Percentiles rank a stretch among this genome's conserved stretches.
phyloP scores from a whole-genome alignment of 1,140 invertebrate species.

The Heliconius himera region DNA sequence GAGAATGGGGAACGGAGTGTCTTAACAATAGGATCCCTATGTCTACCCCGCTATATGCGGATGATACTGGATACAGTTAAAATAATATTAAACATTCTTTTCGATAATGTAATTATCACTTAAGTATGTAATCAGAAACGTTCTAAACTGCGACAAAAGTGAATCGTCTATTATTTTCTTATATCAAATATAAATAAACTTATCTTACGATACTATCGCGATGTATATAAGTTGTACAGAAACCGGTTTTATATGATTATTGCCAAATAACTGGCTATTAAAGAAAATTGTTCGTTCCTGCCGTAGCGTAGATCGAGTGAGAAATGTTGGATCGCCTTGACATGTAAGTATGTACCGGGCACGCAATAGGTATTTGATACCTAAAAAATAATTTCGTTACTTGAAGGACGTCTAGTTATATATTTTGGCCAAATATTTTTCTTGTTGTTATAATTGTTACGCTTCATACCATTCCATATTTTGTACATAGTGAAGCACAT shows the following conservation, averaged over 20 bases:
- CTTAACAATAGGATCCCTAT: background rate
- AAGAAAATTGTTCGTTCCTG: background rate
- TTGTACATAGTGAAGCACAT: too few species aligned
- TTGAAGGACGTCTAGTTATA: background rate
- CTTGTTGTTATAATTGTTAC: too few species aligned
- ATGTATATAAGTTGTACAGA: background rate
- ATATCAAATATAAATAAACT: background rate
- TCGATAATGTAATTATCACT: too few species aligned
- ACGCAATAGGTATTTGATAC: background rate
- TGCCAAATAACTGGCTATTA: conserved; percentile 9
- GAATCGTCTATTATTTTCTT: too few species aligned
- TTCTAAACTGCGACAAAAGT: too few species aligned
- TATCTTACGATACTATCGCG: background rate
- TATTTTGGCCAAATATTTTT: background rate
- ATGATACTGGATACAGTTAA: too few species aligned
- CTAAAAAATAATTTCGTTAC: background rate
- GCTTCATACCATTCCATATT: too few species aligned
- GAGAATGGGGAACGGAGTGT: background rate
- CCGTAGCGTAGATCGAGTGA: background rate
- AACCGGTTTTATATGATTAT: background rate
- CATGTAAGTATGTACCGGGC: background rate
- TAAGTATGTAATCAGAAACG: too few species aligned
- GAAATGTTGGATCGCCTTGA: conserved; percentile 8
- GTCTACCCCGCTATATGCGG: too few species aligned
- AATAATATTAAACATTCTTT: too few species aligned